Evolutionary conservation across 2,113 vertebrate species (phyloP).

Genomic region (Benitochromis conjunctus): DNA sequence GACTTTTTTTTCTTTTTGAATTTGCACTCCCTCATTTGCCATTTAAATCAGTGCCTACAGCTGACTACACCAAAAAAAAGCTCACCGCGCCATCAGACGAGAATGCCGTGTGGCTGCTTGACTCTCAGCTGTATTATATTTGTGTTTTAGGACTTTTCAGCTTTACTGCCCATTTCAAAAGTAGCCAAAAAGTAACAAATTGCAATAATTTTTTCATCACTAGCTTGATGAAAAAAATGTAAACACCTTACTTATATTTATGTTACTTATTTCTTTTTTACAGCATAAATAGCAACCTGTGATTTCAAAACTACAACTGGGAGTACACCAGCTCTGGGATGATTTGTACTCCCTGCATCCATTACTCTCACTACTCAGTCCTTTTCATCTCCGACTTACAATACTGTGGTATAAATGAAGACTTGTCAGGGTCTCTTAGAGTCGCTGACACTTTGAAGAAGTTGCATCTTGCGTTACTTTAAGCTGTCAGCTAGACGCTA

Average conservation of each 20-base stretch:
- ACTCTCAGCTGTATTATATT: not conserved
- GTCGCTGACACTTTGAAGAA: slow-evolving; percentile 24
- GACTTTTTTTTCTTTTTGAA: not conserved
- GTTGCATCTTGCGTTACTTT: slow-evolving; percentile 8
- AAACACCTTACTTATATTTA: not conserved
- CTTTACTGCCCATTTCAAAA: not conserved
- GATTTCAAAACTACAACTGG: not conserved
- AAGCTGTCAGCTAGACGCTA: slow-evolving; percentile 24
- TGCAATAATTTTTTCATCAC: not conserved
- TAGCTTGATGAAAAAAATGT: not conserved
- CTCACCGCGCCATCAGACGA: not conserved
- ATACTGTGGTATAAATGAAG: not conserved
- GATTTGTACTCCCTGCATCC: not conserved
- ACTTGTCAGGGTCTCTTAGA: not conserved
- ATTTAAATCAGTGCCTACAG: not conserved
- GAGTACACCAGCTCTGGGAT: not conserved
- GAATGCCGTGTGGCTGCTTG: not conserved
- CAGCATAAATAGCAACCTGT: not conserved
- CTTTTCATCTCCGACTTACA: not conserved
- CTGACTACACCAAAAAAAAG: not conserved
- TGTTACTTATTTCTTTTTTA: not conserved
- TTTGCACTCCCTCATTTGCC: not conserved
- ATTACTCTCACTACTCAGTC: not conserved
- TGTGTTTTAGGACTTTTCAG: not conserved
- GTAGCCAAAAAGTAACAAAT: not conserved